Conservation (phyloP, 1,140 invertebrate species). For the Penaeus vannamei region DNA sequence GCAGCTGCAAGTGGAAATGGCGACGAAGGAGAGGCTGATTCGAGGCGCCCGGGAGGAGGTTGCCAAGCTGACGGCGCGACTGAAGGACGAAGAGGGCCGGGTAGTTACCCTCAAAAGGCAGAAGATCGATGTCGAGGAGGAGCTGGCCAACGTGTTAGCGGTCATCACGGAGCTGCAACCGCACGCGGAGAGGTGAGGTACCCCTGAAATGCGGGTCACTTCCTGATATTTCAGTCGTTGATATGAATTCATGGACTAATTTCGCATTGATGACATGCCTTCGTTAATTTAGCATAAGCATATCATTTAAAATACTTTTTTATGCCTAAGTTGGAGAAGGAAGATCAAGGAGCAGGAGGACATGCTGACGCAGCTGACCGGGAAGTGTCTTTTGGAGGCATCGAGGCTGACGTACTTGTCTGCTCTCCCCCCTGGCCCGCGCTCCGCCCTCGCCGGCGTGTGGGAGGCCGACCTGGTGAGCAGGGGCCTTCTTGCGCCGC, state of each 20-base stretch:
- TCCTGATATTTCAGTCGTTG: neutral
- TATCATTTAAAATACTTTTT: neutral
- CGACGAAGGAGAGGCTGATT: slow-evolving; percentile 51
- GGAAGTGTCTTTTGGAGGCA: slow-evolving; percentile 51
- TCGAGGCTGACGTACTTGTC: slow-evolving; percentile 47
- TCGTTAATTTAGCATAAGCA: neutral
- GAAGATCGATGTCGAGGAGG: slow-evolving; percentile 42
- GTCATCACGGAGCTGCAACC: slow-evolving; percentile 48
- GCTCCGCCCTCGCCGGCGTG: neutral
- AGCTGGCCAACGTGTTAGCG: slow-evolving; percentile 44
- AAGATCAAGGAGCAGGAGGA: slow-evolving; percentile 32
- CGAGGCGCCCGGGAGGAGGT: slow-evolving; percentile 41
- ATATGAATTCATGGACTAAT: too few relatives aligned
- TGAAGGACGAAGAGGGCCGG: slow-evolving; percentile 42
- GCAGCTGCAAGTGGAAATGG: slow-evolving; percentile 57
- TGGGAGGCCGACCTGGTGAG: slow-evolving; percentile 45
- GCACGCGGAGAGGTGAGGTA: slow-evolving; percentile 44
- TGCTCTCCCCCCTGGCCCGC: slow-evolving; percentile 2
- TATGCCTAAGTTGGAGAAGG: slow-evolving; percentile 37
- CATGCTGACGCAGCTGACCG: slow-evolving; percentile 30
- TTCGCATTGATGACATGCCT: neutral
- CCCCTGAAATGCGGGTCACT: neutral
- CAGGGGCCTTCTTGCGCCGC: slow-evolving; percentile 22
- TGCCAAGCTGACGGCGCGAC: slow-evolving; percentile 21
- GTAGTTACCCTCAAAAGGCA: slow-evolving; percentile 25